Evolutionary conservation across 1,140 invertebrate species (phyloP).

Genomic region (Procambarus clarkii): DNA sequence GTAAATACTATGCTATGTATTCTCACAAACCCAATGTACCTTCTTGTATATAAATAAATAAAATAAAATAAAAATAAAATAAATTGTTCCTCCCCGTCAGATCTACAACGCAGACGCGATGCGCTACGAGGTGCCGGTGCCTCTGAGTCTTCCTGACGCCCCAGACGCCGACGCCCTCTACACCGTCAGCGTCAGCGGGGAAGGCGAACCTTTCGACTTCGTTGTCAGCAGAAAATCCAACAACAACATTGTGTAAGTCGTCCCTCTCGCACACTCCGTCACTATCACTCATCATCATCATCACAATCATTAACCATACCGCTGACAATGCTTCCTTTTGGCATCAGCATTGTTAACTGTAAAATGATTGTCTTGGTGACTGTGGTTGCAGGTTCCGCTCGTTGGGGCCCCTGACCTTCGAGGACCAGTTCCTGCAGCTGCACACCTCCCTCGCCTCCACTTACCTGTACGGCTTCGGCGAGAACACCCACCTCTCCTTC

Average conservation of each 20-base stretch:
- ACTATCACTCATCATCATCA: too few relatives aligned
- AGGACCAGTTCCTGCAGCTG: conserved; percentile 79
- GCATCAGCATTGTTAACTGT: too few relatives aligned
- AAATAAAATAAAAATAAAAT: too few relatives aligned
- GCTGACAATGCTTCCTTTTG: too few relatives aligned
- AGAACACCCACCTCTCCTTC: conserved; percentile 74
- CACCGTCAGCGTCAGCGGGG: conserved; percentile 8
- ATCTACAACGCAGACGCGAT: conserved; percentile 43
- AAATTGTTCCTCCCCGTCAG: conserved; percentile 11
- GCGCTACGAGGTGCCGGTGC: conserved; percentile 70
- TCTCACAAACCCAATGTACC: too few relatives aligned
- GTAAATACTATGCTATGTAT: too few relatives aligned
- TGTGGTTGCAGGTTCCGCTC: conserved; percentile 38
- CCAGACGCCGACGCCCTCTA: neutral
- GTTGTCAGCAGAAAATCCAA: conserved; percentile 72
- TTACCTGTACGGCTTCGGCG: conserved; percentile 80
- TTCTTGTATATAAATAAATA: too few relatives aligned
- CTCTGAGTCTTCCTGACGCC: conserved; percentile 30
- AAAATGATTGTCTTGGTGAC: too few relatives aligned
- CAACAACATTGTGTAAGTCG: conserved; percentile 36
- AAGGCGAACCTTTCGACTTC: conserved; percentile 74
- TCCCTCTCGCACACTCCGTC: neutral
- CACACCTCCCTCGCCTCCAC: conserved; percentile 76
- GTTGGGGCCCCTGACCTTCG: conserved; percentile 75
- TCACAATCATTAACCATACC: too few relatives aligned